A percentile compares a stretch with the other conserved stretches of the same genome.
Evolutionary conservation across 2,113 vertebrate species (phyloP).

Genomic region (Pseudonaja textilis): DNA sequence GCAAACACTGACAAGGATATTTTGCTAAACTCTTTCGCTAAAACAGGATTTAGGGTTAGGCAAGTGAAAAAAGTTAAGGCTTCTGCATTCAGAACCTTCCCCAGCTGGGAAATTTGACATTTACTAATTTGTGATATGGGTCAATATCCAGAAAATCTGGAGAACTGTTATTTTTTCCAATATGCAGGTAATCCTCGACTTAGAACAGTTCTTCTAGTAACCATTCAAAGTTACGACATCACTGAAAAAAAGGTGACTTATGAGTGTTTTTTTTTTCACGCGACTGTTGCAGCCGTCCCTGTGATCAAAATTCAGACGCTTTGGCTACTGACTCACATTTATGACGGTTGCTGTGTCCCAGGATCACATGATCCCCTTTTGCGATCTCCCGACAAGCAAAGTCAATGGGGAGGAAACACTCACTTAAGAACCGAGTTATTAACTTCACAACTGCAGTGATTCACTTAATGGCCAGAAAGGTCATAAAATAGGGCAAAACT

Average conservation of each 20-base stretch:
- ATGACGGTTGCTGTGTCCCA: background rate
- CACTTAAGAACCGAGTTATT: background rate
- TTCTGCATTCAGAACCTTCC: background rate
- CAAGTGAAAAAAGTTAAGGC: background rate
- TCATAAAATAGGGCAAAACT: background rate
- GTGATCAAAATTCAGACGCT: background rate
- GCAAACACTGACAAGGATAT: no score
- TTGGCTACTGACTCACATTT: background rate
- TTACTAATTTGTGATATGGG: background rate
- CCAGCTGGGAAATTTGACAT: background rate
- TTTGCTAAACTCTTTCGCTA: background rate
- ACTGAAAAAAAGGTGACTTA: background rate
- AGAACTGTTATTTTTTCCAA: background rate
- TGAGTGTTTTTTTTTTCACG: background rate
- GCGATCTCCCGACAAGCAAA: background rate
- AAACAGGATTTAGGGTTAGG: background rate
- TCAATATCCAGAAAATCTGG: background rate
- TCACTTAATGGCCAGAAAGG: background rate
- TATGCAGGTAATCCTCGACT: background rate
- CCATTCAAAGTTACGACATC: background rate
- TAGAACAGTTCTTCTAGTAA: background rate
- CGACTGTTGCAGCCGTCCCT: background rate
- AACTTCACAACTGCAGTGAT: background rate
- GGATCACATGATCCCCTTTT: background rate
- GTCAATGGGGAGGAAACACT: background rate